phyloP scores from a whole-genome alignment of 2,888 invertebrate genomes.

The Macroteleia sp. region DNA sequence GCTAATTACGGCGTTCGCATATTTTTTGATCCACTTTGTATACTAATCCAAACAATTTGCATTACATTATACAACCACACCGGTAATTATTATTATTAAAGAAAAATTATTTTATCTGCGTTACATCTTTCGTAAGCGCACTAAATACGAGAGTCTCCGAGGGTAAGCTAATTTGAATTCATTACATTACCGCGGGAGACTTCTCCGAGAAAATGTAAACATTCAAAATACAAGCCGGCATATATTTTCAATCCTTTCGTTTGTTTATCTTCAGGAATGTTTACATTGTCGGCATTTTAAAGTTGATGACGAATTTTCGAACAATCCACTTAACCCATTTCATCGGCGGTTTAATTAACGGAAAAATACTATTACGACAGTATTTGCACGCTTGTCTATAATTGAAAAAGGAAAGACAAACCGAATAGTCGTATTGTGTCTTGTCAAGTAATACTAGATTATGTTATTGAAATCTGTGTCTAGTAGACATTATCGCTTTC shows the following conservation, averaged over 20 bases:
- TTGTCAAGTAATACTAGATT: no score
- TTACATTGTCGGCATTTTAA: slow-evolving; percentile 41
- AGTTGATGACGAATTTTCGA: slow-evolving; percentile 45
- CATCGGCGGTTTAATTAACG: slow-evolving; percentile 25
- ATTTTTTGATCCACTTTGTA: slow-evolving; percentile 49
- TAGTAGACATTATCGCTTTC: no score
- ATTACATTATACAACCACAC: slow-evolving; percentile 52
- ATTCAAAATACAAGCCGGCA: slow-evolving; percentile 57
- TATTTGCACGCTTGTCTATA: slow-evolving; percentile 22
- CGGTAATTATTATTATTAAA: slow-evolving; percentile 33
- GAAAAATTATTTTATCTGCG: slow-evolving; percentile 57
- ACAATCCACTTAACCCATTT: slow-evolving; percentile 44
- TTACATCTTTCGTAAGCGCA: slow-evolving; percentile 47
- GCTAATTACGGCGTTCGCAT: slow-evolving; percentile 39
- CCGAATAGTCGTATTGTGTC: no score
- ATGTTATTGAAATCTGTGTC: no score
- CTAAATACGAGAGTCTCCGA: slow-evolving; percentile 48
- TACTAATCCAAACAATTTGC: slow-evolving; percentile 62
- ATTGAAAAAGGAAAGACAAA: no score
- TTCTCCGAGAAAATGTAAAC: slow-evolving; percentile 62
- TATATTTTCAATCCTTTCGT: slow-evolving; percentile 55
- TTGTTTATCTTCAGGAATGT: slow-evolving; percentile 54
- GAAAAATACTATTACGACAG: slow-evolving; percentile 7
- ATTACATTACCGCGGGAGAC: slow-evolving; percentile 61
- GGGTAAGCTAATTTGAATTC: slow-evolving; percentile 64